A percentile compares a stretch with the other conserved stretches of the same genome.
phyloP scores from a whole-genome alignment of 2,888 invertebrate genomes.

The Tachina fera region DNA sequence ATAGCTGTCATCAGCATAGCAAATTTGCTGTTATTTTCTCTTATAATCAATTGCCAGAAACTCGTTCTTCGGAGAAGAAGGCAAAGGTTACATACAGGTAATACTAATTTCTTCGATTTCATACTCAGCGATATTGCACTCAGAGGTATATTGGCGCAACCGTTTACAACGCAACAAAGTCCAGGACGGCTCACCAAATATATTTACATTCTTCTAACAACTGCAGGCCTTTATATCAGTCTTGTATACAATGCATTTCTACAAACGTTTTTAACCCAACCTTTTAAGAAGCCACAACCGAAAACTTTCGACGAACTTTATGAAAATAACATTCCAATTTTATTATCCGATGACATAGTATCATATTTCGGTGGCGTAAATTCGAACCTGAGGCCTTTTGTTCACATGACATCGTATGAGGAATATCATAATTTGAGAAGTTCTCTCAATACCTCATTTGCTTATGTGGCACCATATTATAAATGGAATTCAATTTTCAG shows the following conservation, averaged over 20 bases:
- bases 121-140: conserved; percentile 43
- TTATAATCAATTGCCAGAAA: no score
- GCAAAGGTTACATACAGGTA: no score
- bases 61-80: no score
- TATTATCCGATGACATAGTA: neutral
- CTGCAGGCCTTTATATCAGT: conserved; percentile 48
- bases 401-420: neutral
- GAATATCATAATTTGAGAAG: conserved; percentile 1
- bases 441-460: conserved; percentile 29
- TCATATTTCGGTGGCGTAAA: neutral
- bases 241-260: neutral
- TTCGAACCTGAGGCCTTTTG: neutral
- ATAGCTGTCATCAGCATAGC: conserved; percentile 23
- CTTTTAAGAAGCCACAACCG: conserved; percentile 36
- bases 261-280: conserved; percentile 42
- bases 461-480: conserved; percentile 10
- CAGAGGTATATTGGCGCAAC: conserved; percentile 51
- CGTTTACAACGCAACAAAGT: conserved; percentile 21
- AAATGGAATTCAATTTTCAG: conserved; percentile 17
- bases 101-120: conserved; percentile 15
- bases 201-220: conserved; percentile 42
- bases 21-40: neutral
- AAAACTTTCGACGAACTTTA: conserved; percentile 31
- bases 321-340: conserved; percentile 4
- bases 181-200: conserved; percentile 36